Evolutionary conservation across 1,140 invertebrate genomes (phyloP).

Genomic region (Episyrphus balteatus): DNA sequence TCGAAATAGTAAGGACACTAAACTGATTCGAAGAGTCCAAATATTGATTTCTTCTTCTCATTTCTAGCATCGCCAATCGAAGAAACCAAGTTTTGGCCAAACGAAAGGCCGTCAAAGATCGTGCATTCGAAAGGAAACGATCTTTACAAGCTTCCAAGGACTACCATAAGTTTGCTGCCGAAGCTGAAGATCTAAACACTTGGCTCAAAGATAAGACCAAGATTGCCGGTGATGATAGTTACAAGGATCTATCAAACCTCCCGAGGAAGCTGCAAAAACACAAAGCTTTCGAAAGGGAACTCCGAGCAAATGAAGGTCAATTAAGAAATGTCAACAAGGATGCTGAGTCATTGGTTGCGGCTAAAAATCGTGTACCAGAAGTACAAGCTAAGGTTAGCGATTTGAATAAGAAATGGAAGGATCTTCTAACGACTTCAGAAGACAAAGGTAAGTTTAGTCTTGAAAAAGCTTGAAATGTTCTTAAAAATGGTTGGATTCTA

Average conservation of each 20-base stretch:
- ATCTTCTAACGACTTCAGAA: conserved; percentile 54
- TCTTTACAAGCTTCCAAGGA: conserved; percentile 65
- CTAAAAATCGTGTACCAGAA: conserved; percentile 57
- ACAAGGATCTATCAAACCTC: conserved; percentile 82
- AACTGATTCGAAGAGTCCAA: neutral
- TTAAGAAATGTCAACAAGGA: conserved; percentile 71
- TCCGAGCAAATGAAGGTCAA: conserved; percentile 84
- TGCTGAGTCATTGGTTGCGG: conserved; percentile 56
- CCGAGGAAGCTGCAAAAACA: conserved; percentile 93
- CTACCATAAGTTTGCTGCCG: conserved; percentile 77
- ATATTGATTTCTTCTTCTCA: neutral
- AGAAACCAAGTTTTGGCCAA: conserved; percentile 63
- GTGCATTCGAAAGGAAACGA: conserved; percentile 58
- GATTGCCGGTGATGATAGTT: conserved; percentile 85
- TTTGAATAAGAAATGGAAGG: conserved; percentile 63
- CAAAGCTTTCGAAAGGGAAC: conserved; percentile 92
- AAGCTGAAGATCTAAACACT: conserved; percentile 72
- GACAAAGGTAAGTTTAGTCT: conserved; percentile 48
- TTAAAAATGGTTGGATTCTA: neutral
- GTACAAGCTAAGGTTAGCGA: conserved; percentile 53
- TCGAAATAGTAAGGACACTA: conserved; percentile 55
- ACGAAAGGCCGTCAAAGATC: conserved; percentile 60
- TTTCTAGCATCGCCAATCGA: conserved; percentile 57
- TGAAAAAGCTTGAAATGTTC: neutral
- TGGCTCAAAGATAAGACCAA: conserved; percentile 91